A percentile compares a stretch with the other conserved stretches of the same genome.
These are phyloP conservation scores for Tetramorium parvispinum DNA, from an alignment of 1,140 invertebrate genomes.

Conservation along the genomic window DNA sequence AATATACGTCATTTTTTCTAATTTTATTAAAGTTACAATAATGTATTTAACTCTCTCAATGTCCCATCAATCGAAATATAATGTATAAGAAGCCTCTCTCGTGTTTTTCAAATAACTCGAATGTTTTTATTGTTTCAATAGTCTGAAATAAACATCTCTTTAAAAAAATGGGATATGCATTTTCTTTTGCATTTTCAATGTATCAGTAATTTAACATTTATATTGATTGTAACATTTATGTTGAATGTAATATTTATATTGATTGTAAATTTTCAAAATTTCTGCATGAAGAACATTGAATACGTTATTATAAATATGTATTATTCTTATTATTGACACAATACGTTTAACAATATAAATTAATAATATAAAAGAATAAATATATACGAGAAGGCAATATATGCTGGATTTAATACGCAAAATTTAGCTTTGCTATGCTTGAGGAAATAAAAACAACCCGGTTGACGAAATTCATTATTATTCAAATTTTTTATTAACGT, in stretches of 20 bases:
- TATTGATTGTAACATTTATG: not conserved
- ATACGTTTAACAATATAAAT: not conserved
- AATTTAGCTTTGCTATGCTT: conserved; percentile 2
- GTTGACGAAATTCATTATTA: not conserved
- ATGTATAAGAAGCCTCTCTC: not conserved
- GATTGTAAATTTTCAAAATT: conserved; percentile 13
- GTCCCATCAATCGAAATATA: not conserved
- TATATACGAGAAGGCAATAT: not conserved
- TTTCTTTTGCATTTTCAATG: not conserved
- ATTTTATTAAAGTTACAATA: conserved; percentile 15
- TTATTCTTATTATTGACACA: conserved; percentile 5
- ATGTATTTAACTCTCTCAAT: not conserved
- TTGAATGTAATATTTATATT: not conserved
- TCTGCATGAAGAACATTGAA: not conserved
- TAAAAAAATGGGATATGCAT: not conserved
- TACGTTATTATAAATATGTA: not conserved
- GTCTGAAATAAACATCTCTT: not conserved
- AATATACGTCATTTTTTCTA: not conserved
- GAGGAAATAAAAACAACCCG: not conserved
- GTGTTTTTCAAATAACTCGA: not conserved
- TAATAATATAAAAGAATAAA: conserved; percentile 23
- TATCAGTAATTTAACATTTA: not conserved
- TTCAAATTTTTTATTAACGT: not conserved
- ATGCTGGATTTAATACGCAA: not conserved
- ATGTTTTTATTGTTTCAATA: not conserved